Evolutionary conservation across 2,113 vertebrate genomes (phyloP).

Genomic region (Acanthochromis polyacanthus): DNA sequence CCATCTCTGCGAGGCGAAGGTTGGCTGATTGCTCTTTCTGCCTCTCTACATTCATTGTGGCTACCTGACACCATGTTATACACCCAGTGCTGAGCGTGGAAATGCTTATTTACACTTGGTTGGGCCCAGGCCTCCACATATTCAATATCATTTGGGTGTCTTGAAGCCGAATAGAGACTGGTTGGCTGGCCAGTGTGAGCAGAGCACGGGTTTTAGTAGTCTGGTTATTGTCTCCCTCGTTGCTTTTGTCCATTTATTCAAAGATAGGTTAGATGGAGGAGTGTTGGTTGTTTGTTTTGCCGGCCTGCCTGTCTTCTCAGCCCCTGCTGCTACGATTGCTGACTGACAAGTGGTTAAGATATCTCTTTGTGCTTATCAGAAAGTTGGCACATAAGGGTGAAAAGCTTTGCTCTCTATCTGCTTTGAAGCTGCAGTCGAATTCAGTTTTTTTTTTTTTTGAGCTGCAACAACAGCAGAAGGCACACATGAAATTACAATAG

Average conservation of each 20-base stretch:
- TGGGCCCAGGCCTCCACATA: slow-evolving; percentile 75
- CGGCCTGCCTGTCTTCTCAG: slow-evolving; percentile 66
- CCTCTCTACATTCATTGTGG: slow-evolving; percentile 86
- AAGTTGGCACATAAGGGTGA: slow-evolving; percentile 61
- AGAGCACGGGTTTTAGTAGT: slow-evolving; percentile 49
- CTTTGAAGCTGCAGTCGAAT: slow-evolving; percentile 53
- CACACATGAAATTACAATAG: slow-evolving; percentile 6
- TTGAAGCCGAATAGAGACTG: slow-evolving; percentile 66
- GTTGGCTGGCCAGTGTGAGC: slow-evolving; percentile 34
- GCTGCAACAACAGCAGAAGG: slow-evolving; percentile 13
- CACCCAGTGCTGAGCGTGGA: slow-evolving; percentile 83
- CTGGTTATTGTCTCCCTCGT: slow-evolving; percentile 59
- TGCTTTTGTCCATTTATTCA: slow-evolving; percentile 73
- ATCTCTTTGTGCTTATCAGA: slow-evolving; percentile 78
- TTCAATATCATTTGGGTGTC: slow-evolving; percentile 77
- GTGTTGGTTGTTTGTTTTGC: slow-evolving; percentile 69
- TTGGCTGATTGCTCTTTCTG: slow-evolving; percentile 91
- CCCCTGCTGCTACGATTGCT: slow-evolving; percentile 60
- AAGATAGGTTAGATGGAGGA: slow-evolving; percentile 67
- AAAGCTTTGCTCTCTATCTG: slow-evolving; percentile 53
- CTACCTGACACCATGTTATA: slow-evolving; percentile 87
- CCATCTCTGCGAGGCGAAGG: slow-evolving; percentile 91
- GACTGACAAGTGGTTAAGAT: slow-evolving; percentile 79
- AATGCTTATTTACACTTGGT: slow-evolving; percentile 85
- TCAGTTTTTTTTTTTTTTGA: slow-evolving; percentile 38